Evolutionary conservation across 2,797 vertebrate species (phyloP).

Genomic region (Tapera naevia): DNA sequence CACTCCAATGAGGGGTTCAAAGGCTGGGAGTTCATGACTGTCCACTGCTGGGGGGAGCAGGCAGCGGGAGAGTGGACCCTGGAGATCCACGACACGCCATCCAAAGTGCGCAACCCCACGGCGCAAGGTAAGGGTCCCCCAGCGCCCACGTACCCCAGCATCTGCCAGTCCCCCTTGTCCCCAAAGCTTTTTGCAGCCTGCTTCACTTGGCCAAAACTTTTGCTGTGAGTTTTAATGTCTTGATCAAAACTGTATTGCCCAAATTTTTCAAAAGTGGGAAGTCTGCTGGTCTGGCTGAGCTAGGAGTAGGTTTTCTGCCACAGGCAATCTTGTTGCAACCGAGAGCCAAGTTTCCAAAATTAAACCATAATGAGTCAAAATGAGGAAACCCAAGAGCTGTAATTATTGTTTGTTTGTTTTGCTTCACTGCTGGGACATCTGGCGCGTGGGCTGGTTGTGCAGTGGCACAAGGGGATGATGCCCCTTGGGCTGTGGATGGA

Average conservation of each 20-base stretch:
- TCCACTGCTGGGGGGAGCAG: constrained; percentile 93
- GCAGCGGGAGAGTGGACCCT: constrained; percentile 88
- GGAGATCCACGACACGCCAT: constrained; percentile 86
- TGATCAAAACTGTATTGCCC: neutral
- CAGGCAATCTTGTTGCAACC: neutral
- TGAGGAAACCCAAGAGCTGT: constrained; percentile 44
- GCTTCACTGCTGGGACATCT: constrained; percentile 41
- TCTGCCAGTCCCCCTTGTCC: fast-evolving
- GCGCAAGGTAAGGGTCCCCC: constrained; percentile 82
- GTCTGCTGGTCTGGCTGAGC: neutral
- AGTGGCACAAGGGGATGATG: neutral
- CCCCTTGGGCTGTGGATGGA: neutral
- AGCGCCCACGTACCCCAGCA: fast-evolving
- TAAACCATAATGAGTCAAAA: constrained; percentile 51
- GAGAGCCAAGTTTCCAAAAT: constrained; percentile 50
- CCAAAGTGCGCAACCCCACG: constrained; percentile 84
- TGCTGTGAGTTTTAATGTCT: neutral
- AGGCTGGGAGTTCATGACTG: constrained; percentile 95
- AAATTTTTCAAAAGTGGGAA: neutral
- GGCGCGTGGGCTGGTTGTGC: constrained; percentile 34
- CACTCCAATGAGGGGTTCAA: constrained; percentile 90
- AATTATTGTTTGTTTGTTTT: constrained; percentile 68
- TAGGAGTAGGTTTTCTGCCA: neutral
- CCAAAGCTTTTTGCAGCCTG: neutral
- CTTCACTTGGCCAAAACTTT: neutral